Percentiles rank a stretch among this genome's conserved stretches.
Evolutionary conservation across 2,888 invertebrate species (phyloP).

Genomic region (Myathropa florea): DNA sequence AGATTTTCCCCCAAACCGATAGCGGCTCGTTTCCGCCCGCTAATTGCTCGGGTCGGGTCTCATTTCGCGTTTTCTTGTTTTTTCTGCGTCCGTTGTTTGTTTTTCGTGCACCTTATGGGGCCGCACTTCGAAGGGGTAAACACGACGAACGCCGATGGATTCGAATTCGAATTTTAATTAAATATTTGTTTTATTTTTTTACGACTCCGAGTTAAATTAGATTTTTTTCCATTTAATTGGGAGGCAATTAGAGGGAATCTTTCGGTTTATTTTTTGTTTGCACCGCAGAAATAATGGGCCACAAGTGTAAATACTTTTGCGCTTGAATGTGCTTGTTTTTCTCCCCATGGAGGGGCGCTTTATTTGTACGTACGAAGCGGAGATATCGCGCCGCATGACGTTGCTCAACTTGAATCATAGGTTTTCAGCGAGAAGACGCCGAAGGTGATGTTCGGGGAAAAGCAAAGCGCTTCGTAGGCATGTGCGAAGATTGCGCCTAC

Average conservation of each 20-base stretch:
- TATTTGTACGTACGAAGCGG: not conserved
- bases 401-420: not conserved
- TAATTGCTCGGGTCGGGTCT: not conserved
- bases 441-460: too few relatives aligned
- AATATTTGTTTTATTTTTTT: not conserved
- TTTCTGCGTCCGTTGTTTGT: too few relatives aligned
- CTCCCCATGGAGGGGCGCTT: not conserved
- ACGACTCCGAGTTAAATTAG: not conserved
- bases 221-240: not conserved
- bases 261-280: not conserved
- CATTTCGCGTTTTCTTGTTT: not conserved
- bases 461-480: not conserved
- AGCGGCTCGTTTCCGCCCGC: not conserved
- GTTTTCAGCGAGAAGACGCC: not conserved
- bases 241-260: not conserved
- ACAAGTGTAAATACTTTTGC: not conserved
- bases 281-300: not conserved
- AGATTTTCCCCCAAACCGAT: not conserved
- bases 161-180: not conserved
- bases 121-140: not conserved
- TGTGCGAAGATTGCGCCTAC: not conserved
- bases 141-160: not conserved
- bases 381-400: not conserved
- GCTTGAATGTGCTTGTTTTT: not conserved
- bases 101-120: too few relatives aligned